These are phyloP conservation scores for Aquatica leii DNA, from an alignment of 2,888 invertebrate species.

Conservation along the genomic window DNA sequence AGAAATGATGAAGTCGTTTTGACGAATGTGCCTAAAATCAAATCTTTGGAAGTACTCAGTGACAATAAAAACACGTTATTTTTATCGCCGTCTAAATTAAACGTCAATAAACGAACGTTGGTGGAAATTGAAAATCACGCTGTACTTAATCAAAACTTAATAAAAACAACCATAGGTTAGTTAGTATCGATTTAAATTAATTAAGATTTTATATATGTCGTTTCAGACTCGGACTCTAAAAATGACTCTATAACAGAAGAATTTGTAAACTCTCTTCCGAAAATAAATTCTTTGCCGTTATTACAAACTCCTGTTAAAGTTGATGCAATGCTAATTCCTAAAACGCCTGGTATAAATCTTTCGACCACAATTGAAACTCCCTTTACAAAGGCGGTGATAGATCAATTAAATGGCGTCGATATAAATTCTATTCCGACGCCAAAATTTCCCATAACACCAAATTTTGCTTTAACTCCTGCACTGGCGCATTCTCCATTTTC, in stretches of 20 bases:
- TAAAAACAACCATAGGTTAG: slow-evolving; percentile 1
- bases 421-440: slow-evolving; percentile 54
- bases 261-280: background rate
- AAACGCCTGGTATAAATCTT: slow-evolving; percentile 48
- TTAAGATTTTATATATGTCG: background rate
- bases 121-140: slow-evolving; percentile 33
- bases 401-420: slow-evolving; percentile 52
- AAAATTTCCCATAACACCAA: slow-evolving; percentile 55
- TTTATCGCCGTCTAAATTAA: slow-evolving; percentile 51
- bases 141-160: background rate
- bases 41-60: slow-evolving; percentile 35
- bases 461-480: slow-evolving; percentile 51
- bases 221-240: background rate
- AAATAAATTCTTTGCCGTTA: slow-evolving; percentile 37
- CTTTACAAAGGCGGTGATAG: slow-evolving; percentile 55
- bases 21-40: slow-evolving; percentile 41
- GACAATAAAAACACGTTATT: slow-evolving; percentile 41
- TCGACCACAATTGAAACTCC: slow-evolving; percentile 49
- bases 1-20: slow-evolving; percentile 31
- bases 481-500: slow-evolving; percentile 38
- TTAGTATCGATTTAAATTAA: background rate
- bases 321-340: slow-evolving; percentile 41
- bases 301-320: slow-evolving; percentile 50
- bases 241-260: background rate
- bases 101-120: slow-evolving; percentile 47